A percentile compares a stretch with the other conserved stretches of the same genome.
These are phyloP conservation scores for Lithodes maja DNA, from an alignment of 2,888 invertebrate genomes.

Conservation along the genomic window DNA sequence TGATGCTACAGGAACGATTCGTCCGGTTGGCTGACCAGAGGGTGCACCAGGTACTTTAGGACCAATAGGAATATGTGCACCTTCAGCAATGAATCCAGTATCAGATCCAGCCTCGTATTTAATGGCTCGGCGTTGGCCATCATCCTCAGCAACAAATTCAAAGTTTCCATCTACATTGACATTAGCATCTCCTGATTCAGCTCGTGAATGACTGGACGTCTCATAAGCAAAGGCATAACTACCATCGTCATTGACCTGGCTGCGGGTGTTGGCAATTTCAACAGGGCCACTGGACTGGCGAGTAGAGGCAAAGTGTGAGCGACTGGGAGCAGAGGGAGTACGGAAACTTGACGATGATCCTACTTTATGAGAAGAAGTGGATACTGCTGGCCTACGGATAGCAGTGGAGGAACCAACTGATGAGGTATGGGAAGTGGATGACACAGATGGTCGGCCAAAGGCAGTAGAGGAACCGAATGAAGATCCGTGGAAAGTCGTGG, in stretches of 20 bases:
- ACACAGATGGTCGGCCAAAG: neutral
- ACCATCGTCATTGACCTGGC: slow-evolving; percentile 49
- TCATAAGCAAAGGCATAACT: slow-evolving; percentile 69
- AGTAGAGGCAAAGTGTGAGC: neutral
- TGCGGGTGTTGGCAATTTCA: slow-evolving; percentile 66
- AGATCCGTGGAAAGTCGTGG: neutral
- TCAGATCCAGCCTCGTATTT: slow-evolving; percentile 69
- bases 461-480: neutral
- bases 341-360: slow-evolving; percentile 8
- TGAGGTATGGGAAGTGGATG: neutral
- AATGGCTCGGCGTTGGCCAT: slow-evolving; percentile 69
- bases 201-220: slow-evolving; percentile 71
- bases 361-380: neutral
- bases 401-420: neutral
- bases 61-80: slow-evolving; percentile 62
- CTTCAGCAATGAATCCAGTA: slow-evolving; percentile 69
- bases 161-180: slow-evolving; percentile 71
- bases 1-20: slow-evolving; percentile 48
- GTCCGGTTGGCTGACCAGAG: slow-evolving; percentile 56
- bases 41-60: slow-evolving; percentile 61
- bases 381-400: neutral
- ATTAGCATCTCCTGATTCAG: slow-evolving; percentile 70
- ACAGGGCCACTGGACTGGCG: slow-evolving; percentile 35
- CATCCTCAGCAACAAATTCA: slow-evolving; percentile 71
- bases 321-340: neutral